Percentiles rank a stretch among this genome's conserved stretches.
Evolutionary conservation across 2,797 vertebrate genomes (phyloP).

Genomic region (Dendrocincla tyrannina): DNA sequence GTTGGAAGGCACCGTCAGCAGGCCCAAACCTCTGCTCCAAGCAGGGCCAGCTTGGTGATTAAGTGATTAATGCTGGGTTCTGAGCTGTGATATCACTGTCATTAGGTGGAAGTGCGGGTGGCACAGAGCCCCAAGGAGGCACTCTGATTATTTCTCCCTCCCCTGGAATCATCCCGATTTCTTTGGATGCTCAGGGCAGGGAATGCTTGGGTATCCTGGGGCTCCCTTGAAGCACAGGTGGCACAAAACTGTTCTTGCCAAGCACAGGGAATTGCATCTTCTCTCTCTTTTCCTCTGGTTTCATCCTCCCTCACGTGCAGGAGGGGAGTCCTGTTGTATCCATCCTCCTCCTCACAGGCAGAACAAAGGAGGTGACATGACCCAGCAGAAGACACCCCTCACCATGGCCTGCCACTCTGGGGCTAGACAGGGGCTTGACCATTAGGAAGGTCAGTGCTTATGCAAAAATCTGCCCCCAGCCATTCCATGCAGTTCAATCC

Average conservation of each 20-base stretch:
- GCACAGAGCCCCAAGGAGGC: not conserved
- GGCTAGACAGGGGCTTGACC: not conserved
- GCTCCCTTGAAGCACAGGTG: not conserved
- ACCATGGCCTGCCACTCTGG: not conserved
- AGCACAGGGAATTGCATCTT: not conserved
- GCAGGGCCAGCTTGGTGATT: not conserved
- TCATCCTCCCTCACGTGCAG: not conserved
- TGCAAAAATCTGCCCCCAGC: not conserved
- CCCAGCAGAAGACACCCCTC: not conserved
- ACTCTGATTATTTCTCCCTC: too few species aligned
- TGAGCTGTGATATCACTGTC: fast-evolving
- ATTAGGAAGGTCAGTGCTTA: slow-evolving; percentile 38
- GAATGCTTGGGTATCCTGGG: not conserved
- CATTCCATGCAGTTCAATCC: slow-evolving; percentile 27
- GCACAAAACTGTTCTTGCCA: not conserved
- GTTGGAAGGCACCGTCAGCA: not conserved
- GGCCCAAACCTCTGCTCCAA: not conserved
- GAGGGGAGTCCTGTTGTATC: not conserved
- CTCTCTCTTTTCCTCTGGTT: not conserved
- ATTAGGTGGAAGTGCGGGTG: not conserved
- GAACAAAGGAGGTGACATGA: not conserved
- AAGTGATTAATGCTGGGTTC: not conserved
- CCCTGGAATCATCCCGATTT: not conserved
- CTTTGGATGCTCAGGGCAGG: not conserved
- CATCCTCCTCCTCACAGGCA: not conserved